These are phyloP conservation scores for Drosophila watanabei DNA, from an alignment of 1,140 invertebrate genomes.

Conservation along the genomic window DNA sequence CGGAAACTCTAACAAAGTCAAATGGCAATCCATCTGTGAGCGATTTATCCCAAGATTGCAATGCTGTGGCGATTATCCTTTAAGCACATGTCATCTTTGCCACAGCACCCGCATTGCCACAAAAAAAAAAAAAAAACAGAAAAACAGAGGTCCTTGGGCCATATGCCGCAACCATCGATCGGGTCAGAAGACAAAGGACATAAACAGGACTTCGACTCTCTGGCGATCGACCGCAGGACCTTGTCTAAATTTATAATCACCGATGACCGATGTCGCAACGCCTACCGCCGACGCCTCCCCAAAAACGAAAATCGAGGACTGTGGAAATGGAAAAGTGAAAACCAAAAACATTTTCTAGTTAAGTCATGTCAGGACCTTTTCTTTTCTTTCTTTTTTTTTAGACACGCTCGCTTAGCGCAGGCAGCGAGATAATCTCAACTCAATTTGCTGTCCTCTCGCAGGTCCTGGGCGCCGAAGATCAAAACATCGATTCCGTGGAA, in stretches of 20 bases:
- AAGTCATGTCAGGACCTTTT: slow-evolving; percentile 68
- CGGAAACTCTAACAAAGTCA: slow-evolving; percentile 3
- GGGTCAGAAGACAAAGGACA: slow-evolving; percentile 31
- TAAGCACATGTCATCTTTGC: slow-evolving; percentile 53
- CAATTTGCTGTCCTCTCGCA: slow-evolving; percentile 58
- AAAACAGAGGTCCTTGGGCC: slow-evolving; percentile 47
- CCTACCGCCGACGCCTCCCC: slow-evolving; percentile 39
- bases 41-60: slow-evolving; percentile 39
- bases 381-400: slow-evolving; percentile 28
- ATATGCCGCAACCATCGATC: slow-evolving; percentile 44
- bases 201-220: slow-evolving; percentile 15
- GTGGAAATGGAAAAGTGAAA: slow-evolving; percentile 28
- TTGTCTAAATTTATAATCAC: slow-evolving; percentile 74
- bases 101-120: neutral
- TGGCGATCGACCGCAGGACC: slow-evolving; percentile 32
- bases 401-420: slow-evolving; percentile 69
- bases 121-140: neutral
- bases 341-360: slow-evolving; percentile 79
- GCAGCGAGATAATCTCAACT: slow-evolving; percentile 77
- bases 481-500: slow-evolving; percentile 73
- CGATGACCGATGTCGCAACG: slow-evolving; percentile 73
- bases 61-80: slow-evolving; percentile 48
- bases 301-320: slow-evolving; percentile 30
- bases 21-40: slow-evolving; percentile 18
- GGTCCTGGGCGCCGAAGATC: slow-evolving; percentile 58